phyloP scores from a whole-genome alignment of 1,140 invertebrate genomes.

The Heliconius himera region DNA sequence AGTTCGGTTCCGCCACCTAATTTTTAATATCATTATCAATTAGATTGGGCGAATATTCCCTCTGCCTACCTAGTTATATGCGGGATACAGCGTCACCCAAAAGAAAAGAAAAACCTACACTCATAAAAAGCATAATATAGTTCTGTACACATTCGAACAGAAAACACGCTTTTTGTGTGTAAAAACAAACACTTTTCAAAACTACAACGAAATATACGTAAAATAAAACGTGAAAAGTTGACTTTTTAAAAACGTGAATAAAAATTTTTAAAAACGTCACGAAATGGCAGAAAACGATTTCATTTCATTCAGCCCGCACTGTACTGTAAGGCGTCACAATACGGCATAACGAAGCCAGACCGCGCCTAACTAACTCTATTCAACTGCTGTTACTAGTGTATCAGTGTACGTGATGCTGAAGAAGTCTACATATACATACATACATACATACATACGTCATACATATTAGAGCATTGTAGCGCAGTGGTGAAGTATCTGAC shows the following conservation, averaged over 20 bases:
- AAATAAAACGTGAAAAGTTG: background rate
- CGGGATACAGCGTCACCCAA: too few relatives aligned
- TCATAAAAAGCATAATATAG: background rate
- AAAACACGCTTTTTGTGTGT: background rate
- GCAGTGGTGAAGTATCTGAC: too few relatives aligned
- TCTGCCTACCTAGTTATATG: too few relatives aligned
- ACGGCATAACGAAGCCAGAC: constrained; percentile 25
- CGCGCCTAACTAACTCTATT: constrained; percentile 25
- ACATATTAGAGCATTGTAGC: too few relatives aligned
- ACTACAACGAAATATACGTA: background rate
- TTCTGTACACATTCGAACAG: background rate
- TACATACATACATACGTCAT: background rate
- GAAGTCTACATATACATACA: background rate
- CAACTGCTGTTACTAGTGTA: constrained; percentile 14
- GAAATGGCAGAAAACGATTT: constrained; percentile 9
- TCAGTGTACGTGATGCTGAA: constrained; percentile 17
- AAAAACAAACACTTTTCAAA: background rate
- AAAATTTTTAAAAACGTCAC: background rate
- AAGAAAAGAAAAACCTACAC: background rate
- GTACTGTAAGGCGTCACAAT: constrained; percentile 20
- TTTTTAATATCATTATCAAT: too few relatives aligned
- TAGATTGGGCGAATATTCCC: too few relatives aligned
- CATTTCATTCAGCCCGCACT: background rate
- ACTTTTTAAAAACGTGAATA: constrained; percentile 2
- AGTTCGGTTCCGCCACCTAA: too few relatives aligned